phyloP scores from a whole-genome alignment of 2,797 vertebrate genomes.

The Sibirionetta formosa region DNA sequence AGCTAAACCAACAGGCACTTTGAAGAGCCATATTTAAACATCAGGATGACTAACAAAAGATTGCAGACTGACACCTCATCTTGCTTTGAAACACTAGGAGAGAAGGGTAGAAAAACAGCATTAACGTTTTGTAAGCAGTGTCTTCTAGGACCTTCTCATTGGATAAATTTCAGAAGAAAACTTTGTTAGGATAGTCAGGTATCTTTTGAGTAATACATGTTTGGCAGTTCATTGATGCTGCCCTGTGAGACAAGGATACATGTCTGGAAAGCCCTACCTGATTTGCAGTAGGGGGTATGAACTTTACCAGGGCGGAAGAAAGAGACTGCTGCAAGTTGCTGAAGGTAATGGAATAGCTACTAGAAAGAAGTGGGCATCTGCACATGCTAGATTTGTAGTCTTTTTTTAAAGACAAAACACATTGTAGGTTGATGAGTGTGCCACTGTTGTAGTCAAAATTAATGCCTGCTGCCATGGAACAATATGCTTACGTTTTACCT shows the following conservation, averaged over 20 bases:
- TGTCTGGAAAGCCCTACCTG: not conserved
- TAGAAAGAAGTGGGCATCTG: not conserved
- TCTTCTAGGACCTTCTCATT: not conserved
- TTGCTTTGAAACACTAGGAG: not conserved
- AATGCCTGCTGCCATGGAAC: not conserved
- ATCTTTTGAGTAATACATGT: not conserved
- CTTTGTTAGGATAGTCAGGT: not conserved
- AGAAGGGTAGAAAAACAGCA: not conserved
- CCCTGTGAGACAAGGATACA: not conserved
- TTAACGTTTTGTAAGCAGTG: not conserved
- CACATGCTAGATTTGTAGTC: not conserved
- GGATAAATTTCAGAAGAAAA: not conserved
- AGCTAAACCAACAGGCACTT: not conserved
- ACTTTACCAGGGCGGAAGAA: not conserved
- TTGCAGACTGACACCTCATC: not conserved
- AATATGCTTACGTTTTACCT: not conserved
- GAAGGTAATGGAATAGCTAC: not conserved
- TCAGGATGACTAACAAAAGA: not conserved
- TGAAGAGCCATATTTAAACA: not conserved
- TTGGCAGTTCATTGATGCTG: not conserved
- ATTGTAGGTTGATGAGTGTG: not conserved
- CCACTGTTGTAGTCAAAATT: not conserved
- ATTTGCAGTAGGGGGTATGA: not conserved
- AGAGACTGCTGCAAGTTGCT: not conserved
- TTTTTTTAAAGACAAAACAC: not conserved